Evolutionary conservation across 2,113 vertebrate genomes (phyloP), one percentile per base, ranked within the genome.

Genomic region (Phrynosoma blainvillii): DNA sequence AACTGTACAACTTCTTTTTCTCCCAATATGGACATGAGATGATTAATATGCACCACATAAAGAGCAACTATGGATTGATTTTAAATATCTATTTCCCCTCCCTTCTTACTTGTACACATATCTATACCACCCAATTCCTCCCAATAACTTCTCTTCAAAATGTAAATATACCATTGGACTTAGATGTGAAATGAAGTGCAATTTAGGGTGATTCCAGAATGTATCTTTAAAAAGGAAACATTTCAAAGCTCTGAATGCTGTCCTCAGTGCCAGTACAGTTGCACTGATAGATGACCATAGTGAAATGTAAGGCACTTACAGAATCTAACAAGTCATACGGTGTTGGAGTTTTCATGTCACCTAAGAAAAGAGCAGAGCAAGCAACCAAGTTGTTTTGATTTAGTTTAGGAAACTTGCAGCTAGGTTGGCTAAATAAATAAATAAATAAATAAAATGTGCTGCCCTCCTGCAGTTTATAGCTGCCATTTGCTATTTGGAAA

Each of bases 381-480:
- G 42, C 16, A 8, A 82, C 54, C 54, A n/a, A 62, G 79, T 59
- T 70, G 47, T 23, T 56, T 23, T 82, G 32, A 32, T 87, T 87
- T 82, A 76, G 36, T 23, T 75, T 75, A 75, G 36, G 73, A 75
- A 62, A 81, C 16, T 59, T 87, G 27, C 36, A 81, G 70, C 47
- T 74, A 65, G 1, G 27, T 8, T 76, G 59, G 18, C 59, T 18
- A 1, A 16, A 62, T 16, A 62, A 62, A 16, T 16, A 62, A 62
- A 62, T 62, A 62, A 18, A 62, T 16, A 62, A 62, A 18, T 18
- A 62, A 62, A 62, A 47, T 47, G 47, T 62, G 71, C 42, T 71
- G 68, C 47, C 47, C 14, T 87, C 77, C 71, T 76, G 36, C 30
- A 75, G 79, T 87, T 87, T 82, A 75, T 66, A 87, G 40, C 79